Base-by-base conservation (phyloP, 1,140 invertebrate genomes). In the Drosophila tani region DNA sequence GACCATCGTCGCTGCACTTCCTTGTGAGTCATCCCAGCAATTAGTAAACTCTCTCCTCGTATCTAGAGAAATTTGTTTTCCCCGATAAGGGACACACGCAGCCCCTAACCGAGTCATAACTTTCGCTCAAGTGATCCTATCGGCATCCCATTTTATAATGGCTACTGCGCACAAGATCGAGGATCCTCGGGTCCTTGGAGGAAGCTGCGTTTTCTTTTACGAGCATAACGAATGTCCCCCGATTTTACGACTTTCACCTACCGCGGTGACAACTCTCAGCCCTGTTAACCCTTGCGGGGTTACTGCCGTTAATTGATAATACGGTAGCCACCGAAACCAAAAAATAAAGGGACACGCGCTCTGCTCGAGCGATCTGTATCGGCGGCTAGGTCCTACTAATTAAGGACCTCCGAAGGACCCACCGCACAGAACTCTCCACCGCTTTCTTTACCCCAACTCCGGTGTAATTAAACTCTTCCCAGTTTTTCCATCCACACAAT, bases 241-340 rank as follows among this genome's bases (percentile, higher is more conserved):
- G 19, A 19, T 57, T 51, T 75, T 43, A 88, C 45, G 81, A 85
- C 81, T 82, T 88, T 88, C 81, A 88, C 85, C 85, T 88, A 88
- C 85, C 85, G 81, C 64, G 43, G 40, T 74, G 43, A 63, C 41
- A 75, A 43, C 12, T 41, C 19, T 24, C 19, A 14, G 21, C 40
- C 11, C 40, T n/a, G 50, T 59, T 90, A 88, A 88, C 85, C 84
- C 85, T 84, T 85, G 64, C 67, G 60, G 27, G 35, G 29, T 14
- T 29, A 57, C 62, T 45, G 73, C 58, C 35, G 46, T 66, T 74
- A 83, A 79, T 73, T 74, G 59, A 9, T 56, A 56, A 63, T 60
- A 73, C 64, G 50, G 53, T 40, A 46, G 55, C 38, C 21, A 46
- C 46, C 29, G 24, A 43, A 7, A 11, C 46, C 40, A 35, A 66